Conservation (phyloP, 92 coral and sea anemone species). For the Meandrina meandrites region DNA sequence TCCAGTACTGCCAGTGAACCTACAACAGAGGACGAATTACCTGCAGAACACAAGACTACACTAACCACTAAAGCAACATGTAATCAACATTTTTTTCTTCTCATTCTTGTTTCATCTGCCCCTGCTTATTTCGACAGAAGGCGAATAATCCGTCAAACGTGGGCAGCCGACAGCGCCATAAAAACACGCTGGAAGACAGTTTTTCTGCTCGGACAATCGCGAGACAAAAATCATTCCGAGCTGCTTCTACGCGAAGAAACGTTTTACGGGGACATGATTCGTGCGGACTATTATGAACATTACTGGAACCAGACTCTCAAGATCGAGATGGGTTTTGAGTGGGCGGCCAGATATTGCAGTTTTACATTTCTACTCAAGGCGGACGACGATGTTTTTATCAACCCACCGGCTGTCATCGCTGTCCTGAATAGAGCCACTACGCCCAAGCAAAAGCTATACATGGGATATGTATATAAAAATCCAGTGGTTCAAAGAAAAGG, state of each 20-base stretch:
- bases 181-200: slow-evolving; percentile 39
- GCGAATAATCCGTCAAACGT: slow-evolving; percentile 23
- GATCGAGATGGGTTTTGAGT: slow-evolving; percentile 48
- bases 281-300: slow-evolving; percentile 25
- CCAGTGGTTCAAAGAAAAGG: slow-evolving; percentile 19
- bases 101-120: slow-evolving; percentile 32
- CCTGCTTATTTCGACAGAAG: slow-evolving; percentile 30
- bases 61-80: slow-evolving; percentile 12
- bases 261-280: slow-evolving; percentile 34
- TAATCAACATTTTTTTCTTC: slow-evolving; percentile 25
- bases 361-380: slow-evolving; percentile 35
- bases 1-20: not conserved
- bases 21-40: not conserved
- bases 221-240: slow-evolving; percentile 2
- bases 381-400: slow-evolving; percentile 44
- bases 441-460: slow-evolving; percentile 13
- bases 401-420: slow-evolving; percentile 8
- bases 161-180: slow-evolving; percentile 31
- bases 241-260: slow-evolving; percentile 23
- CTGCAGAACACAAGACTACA: slow-evolving; percentile 15
- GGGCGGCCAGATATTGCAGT: slow-evolving; percentile 38
- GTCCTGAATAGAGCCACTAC: slow-evolving; percentile 8
- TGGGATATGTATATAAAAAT: slow-evolving; percentile 1
- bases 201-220: slow-evolving; percentile 32
- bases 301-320: slow-evolving; percentile 36